These are phyloP conservation scores for Pimephales promelas DNA, from an alignment of 2,113 vertebrate species.

Conservation along the genomic window DNA sequence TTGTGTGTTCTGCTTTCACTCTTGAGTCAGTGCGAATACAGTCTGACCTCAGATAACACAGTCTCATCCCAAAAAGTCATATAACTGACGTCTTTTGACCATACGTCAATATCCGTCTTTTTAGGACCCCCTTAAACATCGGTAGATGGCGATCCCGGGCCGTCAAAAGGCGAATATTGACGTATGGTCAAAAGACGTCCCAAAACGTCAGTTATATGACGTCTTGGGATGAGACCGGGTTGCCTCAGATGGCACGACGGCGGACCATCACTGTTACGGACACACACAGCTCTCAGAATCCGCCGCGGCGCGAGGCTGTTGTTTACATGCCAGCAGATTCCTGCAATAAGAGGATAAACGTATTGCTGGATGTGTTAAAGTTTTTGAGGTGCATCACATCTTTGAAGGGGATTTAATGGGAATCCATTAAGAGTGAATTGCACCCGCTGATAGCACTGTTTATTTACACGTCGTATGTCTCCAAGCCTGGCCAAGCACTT, in stretches of 20 bases:
- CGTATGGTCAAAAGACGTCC: no score
- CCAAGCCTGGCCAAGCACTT: background rate
- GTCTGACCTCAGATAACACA: background rate
- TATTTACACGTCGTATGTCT: background rate
- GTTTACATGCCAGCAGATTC: background rate
- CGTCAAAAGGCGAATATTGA: no score
- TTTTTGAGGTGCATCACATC: background rate
- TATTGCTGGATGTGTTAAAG: background rate
- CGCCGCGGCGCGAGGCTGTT: background rate
- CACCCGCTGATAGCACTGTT: background rate
- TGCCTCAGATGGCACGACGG: background rate
- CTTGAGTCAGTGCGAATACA: background rate
- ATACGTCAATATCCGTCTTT: no score
- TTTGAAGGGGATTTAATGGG: background rate
- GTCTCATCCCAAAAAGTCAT: no score
- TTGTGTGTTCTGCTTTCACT: slow-evolving; percentile 4
- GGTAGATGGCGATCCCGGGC: no score
- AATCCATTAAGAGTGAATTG: slow-evolving; percentile 1
- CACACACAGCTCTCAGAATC: background rate
- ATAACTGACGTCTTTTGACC: no score
- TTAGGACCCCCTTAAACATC: no score
- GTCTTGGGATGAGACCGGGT: no score
- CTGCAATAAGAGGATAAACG: background rate
- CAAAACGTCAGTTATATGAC: no score
- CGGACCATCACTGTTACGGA: background rate